These are phyloP conservation scores for Papilio helenus DNA, from an alignment of 1,140 invertebrate genomes.

Conservation along the genomic window DNA sequence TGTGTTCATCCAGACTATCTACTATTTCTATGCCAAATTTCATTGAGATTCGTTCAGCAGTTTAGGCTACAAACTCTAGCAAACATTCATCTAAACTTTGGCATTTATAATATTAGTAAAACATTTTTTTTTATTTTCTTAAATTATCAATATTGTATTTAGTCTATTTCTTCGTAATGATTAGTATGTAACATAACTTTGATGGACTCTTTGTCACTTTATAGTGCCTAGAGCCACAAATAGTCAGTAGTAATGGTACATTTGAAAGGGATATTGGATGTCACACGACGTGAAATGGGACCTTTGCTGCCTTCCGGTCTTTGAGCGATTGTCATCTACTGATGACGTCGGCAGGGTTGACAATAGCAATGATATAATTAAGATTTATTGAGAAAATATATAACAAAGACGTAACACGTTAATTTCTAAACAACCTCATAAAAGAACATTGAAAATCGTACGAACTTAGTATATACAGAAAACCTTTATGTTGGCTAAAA, in stretches of 20 bases:
- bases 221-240: constrained; percentile 18
- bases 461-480: too few species aligned
- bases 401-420: too few species aligned
- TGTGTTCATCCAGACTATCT: too few species aligned
- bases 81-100: too few species aligned
- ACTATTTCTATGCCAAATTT: too few species aligned
- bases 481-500: too few species aligned
- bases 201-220: neutral
- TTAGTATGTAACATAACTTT: neutral
- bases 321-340: constrained; percentile 74
- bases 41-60: too few species aligned
- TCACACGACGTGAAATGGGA: constrained; percentile 52
- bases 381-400: too few species aligned
- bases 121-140: neutral
- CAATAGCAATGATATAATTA: neutral
- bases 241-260: constrained; percentile 46
- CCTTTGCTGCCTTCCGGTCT: constrained; percentile 63
- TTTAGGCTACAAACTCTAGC: too few species aligned
- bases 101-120: too few species aligned
- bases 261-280: constrained; percentile 69
- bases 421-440: too few species aligned
- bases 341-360: constrained; percentile 61
- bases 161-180: neutral
- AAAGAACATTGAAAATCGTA: too few species aligned
- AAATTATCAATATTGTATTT: neutral